Evolutionary conservation across 2,113 vertebrate species (phyloP), one percentile per base, ranked within the genome.

Genomic region (Oreochromis niloticus): DNA sequence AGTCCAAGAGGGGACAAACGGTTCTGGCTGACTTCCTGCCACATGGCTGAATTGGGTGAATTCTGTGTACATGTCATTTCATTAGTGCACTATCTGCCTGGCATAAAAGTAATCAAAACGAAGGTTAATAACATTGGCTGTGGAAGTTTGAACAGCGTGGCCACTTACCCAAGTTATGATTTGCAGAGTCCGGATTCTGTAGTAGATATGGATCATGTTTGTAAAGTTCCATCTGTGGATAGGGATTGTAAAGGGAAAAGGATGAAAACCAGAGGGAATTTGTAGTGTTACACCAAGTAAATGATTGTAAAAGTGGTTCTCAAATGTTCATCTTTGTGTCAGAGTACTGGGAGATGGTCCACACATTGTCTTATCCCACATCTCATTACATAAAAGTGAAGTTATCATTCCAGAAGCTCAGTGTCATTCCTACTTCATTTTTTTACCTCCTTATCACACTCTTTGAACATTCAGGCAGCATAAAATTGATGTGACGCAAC

Each of bases 1-100:
- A 87, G 80, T 89, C 87, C 89, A 93, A 86, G 82, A 93, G 90
- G 88, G 71, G 84, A 82, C 86, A 82, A 63, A 84, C 39, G 12
- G 52, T 84, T 46, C 85, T 48, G 90, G 32, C 68, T 83, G 36
- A 61, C 52, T 88, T 41, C 36, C 54, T 34, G 61, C 52, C 63
- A 80, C 87, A 61, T 85, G 80, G 56, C 54, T 84, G 24, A 78
- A 86, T 68, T 22, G 16, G n/a, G 50, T 48, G 41, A 73, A 30
- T 73, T 46, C 41, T 73, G 27, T 39, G 16, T 57, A 7, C 12
- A 50, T 81, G 14, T 63, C 6, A 12, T 82, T 88, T 84, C 5
- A 79, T 79, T 52, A 39, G 32, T 36, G 9, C 14, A 39, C 36
- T 17, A 17, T 81, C 17, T 68, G 22, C 32, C 39, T 30, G 32